phyloP scores from a whole-genome alignment of 2,113 vertebrate species.

The Muntiacus reevesi region DNA sequence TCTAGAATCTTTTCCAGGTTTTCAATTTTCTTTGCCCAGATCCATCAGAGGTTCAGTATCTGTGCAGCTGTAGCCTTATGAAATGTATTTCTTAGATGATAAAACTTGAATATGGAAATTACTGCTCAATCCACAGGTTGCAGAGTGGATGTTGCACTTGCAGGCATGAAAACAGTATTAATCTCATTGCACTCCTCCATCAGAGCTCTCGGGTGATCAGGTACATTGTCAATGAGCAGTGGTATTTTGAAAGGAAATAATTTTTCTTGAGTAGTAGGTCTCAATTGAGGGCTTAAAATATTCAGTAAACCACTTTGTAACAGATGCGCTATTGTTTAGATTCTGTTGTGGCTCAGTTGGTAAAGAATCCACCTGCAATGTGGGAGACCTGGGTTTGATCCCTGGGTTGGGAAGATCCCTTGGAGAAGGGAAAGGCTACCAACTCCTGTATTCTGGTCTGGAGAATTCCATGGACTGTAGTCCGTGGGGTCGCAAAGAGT shows the following conservation, averaged over 20 bases:
- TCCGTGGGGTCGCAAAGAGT: neutral
- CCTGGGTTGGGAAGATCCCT: neutral
- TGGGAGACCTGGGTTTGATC: neutral
- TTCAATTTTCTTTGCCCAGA: neutral
- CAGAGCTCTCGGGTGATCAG: neutral
- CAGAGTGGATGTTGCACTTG: neutral
- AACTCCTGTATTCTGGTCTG: neutral
- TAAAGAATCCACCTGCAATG: neutral
- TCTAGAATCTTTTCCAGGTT: neutral
- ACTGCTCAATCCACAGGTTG: neutral
- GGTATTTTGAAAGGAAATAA: neutral
- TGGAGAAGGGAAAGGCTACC: neutral
- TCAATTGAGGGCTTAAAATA: neutral
- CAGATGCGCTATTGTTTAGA: neutral
- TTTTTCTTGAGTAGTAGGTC: neutral
- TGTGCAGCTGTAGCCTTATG: neutral
- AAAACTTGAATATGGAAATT: neutral
- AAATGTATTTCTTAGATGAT: neutral
- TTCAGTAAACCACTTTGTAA: neutral
- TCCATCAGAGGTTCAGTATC: neutral
- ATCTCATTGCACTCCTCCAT: neutral
- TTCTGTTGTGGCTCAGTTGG: neutral
- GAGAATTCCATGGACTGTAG: neutral
- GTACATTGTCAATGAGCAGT: neutral
- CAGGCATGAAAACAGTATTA: neutral